Conservation (phyloP, 2,797 vertebrate species). For the Sarcoramphus papa region DNA sequence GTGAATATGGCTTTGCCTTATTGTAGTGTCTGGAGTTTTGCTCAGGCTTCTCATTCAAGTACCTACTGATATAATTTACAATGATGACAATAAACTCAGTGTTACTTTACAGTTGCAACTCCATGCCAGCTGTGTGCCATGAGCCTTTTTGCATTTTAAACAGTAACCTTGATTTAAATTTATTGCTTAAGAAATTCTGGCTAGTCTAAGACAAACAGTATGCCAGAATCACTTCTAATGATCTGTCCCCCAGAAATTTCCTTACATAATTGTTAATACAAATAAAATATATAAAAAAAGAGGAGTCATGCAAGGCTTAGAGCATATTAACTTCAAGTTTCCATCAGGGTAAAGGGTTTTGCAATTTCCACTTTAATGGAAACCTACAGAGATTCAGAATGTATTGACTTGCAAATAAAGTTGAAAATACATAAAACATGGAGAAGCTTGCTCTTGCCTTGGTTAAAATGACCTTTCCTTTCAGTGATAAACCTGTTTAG, state of each 20-base stretch:
- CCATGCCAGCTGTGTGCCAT: neutral
- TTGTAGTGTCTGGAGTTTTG: neutral
- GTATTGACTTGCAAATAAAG: slow-evolving; percentile 55
- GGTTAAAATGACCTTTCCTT: slow-evolving; percentile 22
- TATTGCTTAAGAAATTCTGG: slow-evolving; percentile 8
- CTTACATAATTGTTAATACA: neutral
- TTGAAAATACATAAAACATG: slow-evolving; percentile 45
- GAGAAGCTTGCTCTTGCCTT: neutral
- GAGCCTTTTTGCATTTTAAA: slow-evolving; percentile 1
- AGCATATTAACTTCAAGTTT: neutral
- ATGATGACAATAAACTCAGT: neutral
- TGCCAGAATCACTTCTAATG: neutral
- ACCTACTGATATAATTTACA: neutral
- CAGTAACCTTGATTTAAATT: neutral
- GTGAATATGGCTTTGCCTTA: neutral
- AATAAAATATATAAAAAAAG: neutral
- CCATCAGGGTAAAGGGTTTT: slow-evolving; percentile 19
- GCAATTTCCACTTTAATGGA: slow-evolving; percentile 44
- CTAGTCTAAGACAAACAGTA: neutral
- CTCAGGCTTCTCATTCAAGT: neutral
- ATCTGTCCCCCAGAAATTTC: neutral
- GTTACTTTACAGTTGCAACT: neutral
- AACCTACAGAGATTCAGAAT: slow-evolving; percentile 9
- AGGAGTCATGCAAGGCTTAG: neutral
- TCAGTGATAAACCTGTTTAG: slow-evolving; percentile 3